Conservation (phyloP, 2,888 invertebrate genomes). For the Cataglyphis altisquamis region DNA sequence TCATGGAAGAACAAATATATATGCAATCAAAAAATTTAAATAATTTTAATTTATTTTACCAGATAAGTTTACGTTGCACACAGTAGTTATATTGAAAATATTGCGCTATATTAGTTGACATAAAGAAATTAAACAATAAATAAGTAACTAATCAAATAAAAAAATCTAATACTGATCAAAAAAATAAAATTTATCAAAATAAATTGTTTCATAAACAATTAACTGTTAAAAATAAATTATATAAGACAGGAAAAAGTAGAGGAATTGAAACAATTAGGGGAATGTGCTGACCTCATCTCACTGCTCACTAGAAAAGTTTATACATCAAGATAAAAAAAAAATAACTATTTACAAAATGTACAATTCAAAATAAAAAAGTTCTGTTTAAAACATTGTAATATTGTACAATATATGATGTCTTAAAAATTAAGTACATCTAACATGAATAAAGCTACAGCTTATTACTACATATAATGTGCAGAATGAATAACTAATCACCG, state of each 20-base stretch:
- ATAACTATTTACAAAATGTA: conserved; percentile 33
- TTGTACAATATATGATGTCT: neutral
- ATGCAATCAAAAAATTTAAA: neutral
- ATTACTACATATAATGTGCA: neutral
- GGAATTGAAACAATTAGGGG: neutral
- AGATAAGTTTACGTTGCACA: neutral
- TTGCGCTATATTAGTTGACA: neutral
- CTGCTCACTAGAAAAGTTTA: conserved; percentile 6
- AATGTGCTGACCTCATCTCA: conserved; percentile 17
- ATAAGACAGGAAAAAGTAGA: neutral
- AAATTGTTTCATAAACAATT: conserved; percentile 11
- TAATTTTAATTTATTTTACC: conserved; percentile 1
- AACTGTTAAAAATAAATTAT: conserved; percentile 15
- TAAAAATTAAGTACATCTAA: conserved; percentile 19
- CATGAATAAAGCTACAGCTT: neutral
- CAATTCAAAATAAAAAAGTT: neutral
- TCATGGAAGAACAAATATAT: neutral
- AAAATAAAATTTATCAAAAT: neutral
- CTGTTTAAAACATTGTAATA: neutral
- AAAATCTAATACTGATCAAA: neutral
- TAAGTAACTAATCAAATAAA: neutral
- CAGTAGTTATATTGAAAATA: neutral
- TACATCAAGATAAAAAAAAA: conserved; percentile 11
- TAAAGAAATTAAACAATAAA: neutral
- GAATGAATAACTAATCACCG: neutral